Evolutionary conservation across 2,888 invertebrate genomes (phyloP), one percentile per base, ranked within the genome.

Genomic region (Ochropleura plecta): DNA sequence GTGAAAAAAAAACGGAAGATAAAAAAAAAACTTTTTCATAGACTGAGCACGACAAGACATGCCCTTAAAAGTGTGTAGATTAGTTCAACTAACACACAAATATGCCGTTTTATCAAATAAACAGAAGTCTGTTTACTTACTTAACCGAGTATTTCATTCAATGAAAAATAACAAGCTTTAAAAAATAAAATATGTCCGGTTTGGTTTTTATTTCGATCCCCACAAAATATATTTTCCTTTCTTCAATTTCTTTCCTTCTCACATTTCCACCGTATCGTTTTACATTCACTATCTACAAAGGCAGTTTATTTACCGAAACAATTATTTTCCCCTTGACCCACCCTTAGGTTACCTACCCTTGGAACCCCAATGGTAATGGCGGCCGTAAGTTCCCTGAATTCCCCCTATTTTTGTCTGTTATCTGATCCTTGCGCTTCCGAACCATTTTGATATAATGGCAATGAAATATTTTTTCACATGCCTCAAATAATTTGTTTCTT

Each of bases 281-380:
- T 63, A 78, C 79, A 62, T 59, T 55, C 68, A 82, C 71, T 82
- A 78, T 73, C 74, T 60, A 60, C 62, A 67, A 57, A 70, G 68
- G 71, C 73, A 78, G 79, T 74, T 78, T 82, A 82, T 82, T 78
- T 82, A 72, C 79, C 74, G 18, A 79, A 79, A 82, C 59, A 82
- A 82, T 82, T 82, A 82, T 70, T 74, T 70, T 20, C 59, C 51
- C 69, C 59, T 59, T 67, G 59, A 51, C 70, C 78, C 70, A 76
- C 53, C 63, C 70, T 51, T 30, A 16, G 14, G 18, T 20, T 18
- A 46, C 30, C 48, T 63, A 53, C 59, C 16, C 46, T 40, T 20
- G 57, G 51, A 69, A 53, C 57, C 42, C 14, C n/a, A 59, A 30
- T 30, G 30, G 30, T 66, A 65, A 81, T 72, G 53, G 81, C 46